Evolutionary conservation across 2,797 vertebrate species (phyloP).

Genomic region (Taenioides sp.): DNA sequence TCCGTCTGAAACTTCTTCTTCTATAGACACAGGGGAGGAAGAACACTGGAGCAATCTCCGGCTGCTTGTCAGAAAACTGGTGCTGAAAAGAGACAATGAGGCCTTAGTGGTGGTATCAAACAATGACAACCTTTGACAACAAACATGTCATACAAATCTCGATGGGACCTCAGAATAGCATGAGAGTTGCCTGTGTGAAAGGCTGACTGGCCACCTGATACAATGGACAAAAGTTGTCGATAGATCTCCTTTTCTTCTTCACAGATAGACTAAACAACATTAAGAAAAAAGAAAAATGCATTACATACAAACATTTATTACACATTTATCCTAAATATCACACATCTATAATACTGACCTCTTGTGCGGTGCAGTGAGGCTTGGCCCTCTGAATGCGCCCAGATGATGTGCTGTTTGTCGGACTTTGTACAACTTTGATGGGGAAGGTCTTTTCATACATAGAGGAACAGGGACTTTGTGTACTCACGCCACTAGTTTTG

Average conservation of each 20-base stretch:
- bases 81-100: constrained; percentile 51
- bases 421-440: constrained; percentile 84
- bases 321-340: neutral
- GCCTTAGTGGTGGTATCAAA: neutral
- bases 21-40: constrained; percentile 62
- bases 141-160: constrained; percentile 84
- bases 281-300: constrained; percentile 1
- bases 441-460: constrained; percentile 90
- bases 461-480: constrained; percentile 64
- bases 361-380: constrained; percentile 83
- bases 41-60: constrained; percentile 63
- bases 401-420: constrained; percentile 79
- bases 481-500: constrained; percentile 29
- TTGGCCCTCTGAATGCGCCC: constrained; percentile 70
- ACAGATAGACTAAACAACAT: constrained; percentile 80
- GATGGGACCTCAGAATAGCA: constrained; percentile 81
- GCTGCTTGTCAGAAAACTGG: constrained; percentile 78
- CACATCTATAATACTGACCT: constrained; percentile 75
- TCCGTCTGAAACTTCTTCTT: constrained; percentile 62
- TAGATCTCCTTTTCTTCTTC: constrained; percentile 94
- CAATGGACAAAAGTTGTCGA: constrained; percentile 89
- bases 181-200: constrained; percentile 79
- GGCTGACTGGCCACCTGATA: constrained; percentile 87
- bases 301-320: neutral
- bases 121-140: neutral